phyloP scores from a whole-genome alignment of 2,888 invertebrate species.

The Endotricha flammealis region DNA sequence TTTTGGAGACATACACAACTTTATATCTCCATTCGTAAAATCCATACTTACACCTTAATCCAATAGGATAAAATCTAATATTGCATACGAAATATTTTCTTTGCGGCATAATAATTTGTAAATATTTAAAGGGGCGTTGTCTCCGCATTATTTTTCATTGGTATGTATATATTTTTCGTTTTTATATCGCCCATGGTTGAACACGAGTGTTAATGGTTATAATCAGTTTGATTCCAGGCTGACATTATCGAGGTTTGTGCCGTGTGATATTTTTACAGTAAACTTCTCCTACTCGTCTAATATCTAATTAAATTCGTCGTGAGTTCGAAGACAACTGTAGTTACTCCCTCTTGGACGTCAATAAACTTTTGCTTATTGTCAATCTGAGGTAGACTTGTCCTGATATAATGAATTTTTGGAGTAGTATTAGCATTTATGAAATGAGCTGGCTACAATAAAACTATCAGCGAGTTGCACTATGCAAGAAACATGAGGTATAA shows the following conservation, averaged over 20 bases:
- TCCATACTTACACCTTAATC: conserved; percentile 15
- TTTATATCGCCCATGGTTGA: conserved; percentile 62
- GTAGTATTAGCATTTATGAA: too few species aligned
- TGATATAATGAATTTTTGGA: too few species aligned
- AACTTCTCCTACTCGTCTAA: too few species aligned
- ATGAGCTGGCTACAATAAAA: too few species aligned
- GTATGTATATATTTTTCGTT: conserved; percentile 50
- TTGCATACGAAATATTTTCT: conserved; percentile 12
- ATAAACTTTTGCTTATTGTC: too few species aligned
- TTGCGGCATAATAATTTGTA: neutral
- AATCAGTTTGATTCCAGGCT: conserved; percentile 54
- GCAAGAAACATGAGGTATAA: too few species aligned
- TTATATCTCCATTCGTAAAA: conserved; percentile 1
- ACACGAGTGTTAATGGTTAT: conserved; percentile 63
- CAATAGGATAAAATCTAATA: conserved; percentile 7
- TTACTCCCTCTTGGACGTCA: too few species aligned
- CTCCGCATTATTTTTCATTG: conserved; percentile 61
- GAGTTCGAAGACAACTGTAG: too few species aligned
- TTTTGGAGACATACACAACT: conserved; percentile 42
- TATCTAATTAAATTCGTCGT: too few species aligned
- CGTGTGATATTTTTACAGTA: too few species aligned
- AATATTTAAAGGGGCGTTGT: conserved; percentile 42
- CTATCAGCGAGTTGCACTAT: too few species aligned
- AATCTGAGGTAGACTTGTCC: too few species aligned
- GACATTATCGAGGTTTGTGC: conserved; percentile 1